These are phyloP conservation scores for Lasioglossum leucozonium DNA, from an alignment of 2,888 invertebrate species.

Conservation along the genomic window DNA sequence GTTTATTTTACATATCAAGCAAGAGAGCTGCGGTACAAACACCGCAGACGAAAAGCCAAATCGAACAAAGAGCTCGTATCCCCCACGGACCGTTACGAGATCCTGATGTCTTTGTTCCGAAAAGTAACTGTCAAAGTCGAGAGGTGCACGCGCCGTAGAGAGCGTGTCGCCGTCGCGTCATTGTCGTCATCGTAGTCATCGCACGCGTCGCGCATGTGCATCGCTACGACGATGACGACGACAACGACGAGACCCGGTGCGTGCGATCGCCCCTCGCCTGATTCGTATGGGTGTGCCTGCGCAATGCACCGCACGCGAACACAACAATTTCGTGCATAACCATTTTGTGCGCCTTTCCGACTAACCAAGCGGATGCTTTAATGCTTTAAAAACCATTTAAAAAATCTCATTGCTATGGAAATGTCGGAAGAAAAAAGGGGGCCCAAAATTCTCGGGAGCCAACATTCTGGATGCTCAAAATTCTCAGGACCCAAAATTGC, in stretches of 20 bases:
- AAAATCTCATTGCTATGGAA: too few species aligned
- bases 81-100: not conserved
- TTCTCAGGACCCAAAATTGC: too few species aligned
- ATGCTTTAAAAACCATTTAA: too few species aligned
- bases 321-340: conserved; percentile 17
- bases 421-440: too few species aligned
- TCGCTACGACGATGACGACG: conserved; percentile 25
- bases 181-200: conserved; percentile 31
- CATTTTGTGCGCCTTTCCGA: conserved; percentile 11
- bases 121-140: conserved; percentile 66
- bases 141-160: conserved; percentile 33
- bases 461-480: too few species aligned
- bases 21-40: not conserved
- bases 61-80: conserved; percentile 8
- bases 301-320: conserved; percentile 41
- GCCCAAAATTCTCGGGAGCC: too few species aligned
- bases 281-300: conserved; percentile 39
- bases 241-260: too few species aligned
- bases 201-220: conserved; percentile 41
- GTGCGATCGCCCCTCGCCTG: conserved; percentile 57
- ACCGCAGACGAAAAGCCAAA: not conserved
- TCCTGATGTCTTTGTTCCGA: conserved; percentile 70
- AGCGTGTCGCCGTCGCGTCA: conserved; percentile 35
- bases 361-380: not conserved
- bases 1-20: not conserved